These are phyloP conservation scores for Gobius niger DNA, from an alignment of 2,113 vertebrate species.

Conservation along the genomic window DNA sequence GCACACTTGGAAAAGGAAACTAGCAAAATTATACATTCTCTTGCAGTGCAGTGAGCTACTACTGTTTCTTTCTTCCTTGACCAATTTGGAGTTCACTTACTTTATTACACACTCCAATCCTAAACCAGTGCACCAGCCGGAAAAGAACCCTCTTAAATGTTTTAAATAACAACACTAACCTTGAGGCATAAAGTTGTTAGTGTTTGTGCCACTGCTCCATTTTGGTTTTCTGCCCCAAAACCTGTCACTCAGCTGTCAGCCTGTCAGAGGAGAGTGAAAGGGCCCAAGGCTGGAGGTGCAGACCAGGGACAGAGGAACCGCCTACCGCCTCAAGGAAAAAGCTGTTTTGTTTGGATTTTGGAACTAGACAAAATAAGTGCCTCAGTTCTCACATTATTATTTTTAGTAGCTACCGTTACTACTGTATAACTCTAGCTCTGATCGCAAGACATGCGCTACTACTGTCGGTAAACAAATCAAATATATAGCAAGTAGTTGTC, in stretches of 20 bases:
- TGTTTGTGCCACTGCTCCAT: neutral
- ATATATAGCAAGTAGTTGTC: no score
- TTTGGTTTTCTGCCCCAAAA: neutral
- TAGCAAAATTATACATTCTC: no score
- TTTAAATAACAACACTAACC: neutral
- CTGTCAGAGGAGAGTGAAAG: neutral
- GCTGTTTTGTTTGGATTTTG: neutral
- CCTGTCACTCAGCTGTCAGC: slow-evolving; percentile 9
- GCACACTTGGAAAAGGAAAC: no score
- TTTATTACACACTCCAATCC: neutral
- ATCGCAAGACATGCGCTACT: no score
- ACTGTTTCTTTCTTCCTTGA: no score
- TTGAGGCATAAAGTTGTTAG: slow-evolving; percentile 4
- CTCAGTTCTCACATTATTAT: neutral
- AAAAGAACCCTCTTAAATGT: neutral
- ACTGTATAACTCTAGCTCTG: no score
- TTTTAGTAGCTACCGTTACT: no score
- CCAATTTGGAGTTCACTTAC: no score
- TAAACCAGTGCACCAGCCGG: slow-evolving; percentile 13
- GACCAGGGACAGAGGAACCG: neutral
- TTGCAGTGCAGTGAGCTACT: no score
- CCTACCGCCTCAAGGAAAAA: neutral
- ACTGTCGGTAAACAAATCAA: no score
- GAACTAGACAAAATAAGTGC: neutral
- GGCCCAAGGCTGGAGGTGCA: slow-evolving; percentile 3